Percentiles rank a stretch among this genome's conserved stretches.
These are phyloP conservation scores for Uropsilus gracilis DNA, from an alignment of 2,113 vertebrate species.

Conservation along the genomic window DNA sequence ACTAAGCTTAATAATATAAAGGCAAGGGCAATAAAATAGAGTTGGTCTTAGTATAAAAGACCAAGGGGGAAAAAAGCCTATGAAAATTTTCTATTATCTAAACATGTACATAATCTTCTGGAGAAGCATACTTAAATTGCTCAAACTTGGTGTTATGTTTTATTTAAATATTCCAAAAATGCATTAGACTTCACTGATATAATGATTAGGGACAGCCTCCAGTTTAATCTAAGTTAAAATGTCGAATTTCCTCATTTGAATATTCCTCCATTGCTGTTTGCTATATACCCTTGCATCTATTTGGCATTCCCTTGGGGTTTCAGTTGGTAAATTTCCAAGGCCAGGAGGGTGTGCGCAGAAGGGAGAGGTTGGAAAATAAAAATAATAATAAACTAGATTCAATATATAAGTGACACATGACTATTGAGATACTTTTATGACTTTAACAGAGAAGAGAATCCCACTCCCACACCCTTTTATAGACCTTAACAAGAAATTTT, in stretches of 20 bases:
- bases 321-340: slow-evolving; percentile 71
- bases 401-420: slow-evolving; percentile 16
- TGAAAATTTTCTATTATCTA: slow-evolving; percentile 64
- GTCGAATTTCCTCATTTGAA: slow-evolving; percentile 78
- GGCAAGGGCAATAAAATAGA: slow-evolving; percentile 51
- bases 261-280: slow-evolving; percentile 72
- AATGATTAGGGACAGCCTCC: slow-evolving; percentile 66
- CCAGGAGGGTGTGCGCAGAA: too few relatives aligned
- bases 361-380: slow-evolving; percentile 7
- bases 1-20: slow-evolving; percentile 59
- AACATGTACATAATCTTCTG: slow-evolving; percentile 50
- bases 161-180: slow-evolving; percentile 66
- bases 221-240: slow-evolving; percentile 78
- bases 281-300: too few relatives aligned
- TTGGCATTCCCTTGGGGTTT: slow-evolving; percentile 73
- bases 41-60: slow-evolving; percentile 27
- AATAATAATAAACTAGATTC: slow-evolving; percentile 56
- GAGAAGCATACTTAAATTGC: slow-evolving; percentile 56
- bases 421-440: slow-evolving; percentile 37
- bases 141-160: slow-evolving; percentile 54
- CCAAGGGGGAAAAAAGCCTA: slow-evolving; percentile 41
- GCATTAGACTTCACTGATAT: slow-evolving; percentile 30
- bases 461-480: slow-evolving; percentile 22
- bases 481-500: slow-evolving; percentile 60
- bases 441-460: slow-evolving; percentile 26